A percentile compares a stretch with the other conserved stretches of the same genome.
phyloP scores from a whole-genome alignment of 2,888 invertebrate genomes.

The Mantis religiosa region DNA sequence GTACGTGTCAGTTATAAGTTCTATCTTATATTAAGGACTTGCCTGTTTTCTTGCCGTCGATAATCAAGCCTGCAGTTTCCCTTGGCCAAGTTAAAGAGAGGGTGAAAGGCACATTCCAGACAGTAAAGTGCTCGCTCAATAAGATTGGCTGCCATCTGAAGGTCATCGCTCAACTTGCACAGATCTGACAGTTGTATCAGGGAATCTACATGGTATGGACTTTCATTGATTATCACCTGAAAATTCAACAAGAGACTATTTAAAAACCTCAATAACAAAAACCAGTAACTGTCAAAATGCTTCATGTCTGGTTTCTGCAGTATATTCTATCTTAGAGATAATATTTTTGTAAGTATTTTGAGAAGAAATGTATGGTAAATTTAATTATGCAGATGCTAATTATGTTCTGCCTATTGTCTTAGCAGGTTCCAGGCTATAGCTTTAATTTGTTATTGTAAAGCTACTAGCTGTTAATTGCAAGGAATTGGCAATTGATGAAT shows the following conservation, averaged over 20 bases:
- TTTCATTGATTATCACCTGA: constrained; percentile 62
- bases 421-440: no score
- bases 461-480: no score
- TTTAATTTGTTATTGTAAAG: no score
- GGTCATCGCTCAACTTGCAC: constrained; percentile 72
- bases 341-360: not conserved
- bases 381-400: no score
- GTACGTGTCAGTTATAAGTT: not conserved
- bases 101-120: constrained; percentile 74
- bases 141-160: constrained; percentile 71
- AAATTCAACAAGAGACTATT: constrained; percentile 20
- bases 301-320: not conserved
- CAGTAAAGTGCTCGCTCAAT: constrained; percentile 74
- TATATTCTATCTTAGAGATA: not conserved
- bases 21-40: constrained; percentile 21
- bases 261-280: not conserved
- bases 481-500: no score
- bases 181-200: constrained; percentile 77
- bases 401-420: no score
- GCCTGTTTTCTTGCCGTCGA: constrained; percentile 75
- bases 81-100: constrained; percentile 69
- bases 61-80: constrained; percentile 75
- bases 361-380: no score
- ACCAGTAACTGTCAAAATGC: not conserved
- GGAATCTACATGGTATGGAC: constrained; percentile 78